Percentiles rank a stretch among this genome's conserved stretches.
phyloP scores from a whole-genome alignment of 30 jellyfish, hydroid and myxozoan species.

The Pelagia noctiluca region DNA sequence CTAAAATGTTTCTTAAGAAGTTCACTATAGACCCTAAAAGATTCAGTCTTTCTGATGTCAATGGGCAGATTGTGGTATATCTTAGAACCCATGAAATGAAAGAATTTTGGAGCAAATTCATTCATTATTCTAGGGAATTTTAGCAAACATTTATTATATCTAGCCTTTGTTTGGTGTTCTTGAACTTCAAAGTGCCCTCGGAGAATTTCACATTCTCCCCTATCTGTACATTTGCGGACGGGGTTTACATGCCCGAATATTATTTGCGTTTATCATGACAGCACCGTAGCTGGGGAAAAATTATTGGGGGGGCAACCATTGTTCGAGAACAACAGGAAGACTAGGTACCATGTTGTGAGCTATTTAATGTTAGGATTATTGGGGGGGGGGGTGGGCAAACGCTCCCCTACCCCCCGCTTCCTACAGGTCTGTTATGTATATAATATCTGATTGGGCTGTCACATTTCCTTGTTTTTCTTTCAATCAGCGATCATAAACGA shows the following conservation, averaged over 20 bases:
- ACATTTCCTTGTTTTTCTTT: conserved; percentile 23
- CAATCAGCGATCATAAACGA: conserved; percentile 35
- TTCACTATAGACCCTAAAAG: no score
- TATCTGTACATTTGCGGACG: conserved; percentile 46
- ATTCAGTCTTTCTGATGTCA: conserved; percentile 31
- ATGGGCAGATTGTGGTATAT: conserved; percentile 59
- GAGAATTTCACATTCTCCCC: conserved; percentile 44
- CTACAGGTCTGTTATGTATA: background rate
- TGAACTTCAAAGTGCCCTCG: conserved; percentile 59
- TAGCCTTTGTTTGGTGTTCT: conserved; percentile 63
- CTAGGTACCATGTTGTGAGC: no score
- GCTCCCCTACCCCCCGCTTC: no score
- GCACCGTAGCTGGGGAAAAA: no score
- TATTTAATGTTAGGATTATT: background rate
- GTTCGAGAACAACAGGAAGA: no score
- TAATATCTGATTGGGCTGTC: conserved; percentile 23
- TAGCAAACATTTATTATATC: conserved; percentile 54
- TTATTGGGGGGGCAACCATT: no score
- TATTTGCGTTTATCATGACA: no score
- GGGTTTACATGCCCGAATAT: no score
- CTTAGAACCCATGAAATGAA: conserved; percentile 33
- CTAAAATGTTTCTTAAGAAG: background rate
- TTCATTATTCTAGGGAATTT: conserved; percentile 28
- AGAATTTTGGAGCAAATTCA: conserved; percentile 58
- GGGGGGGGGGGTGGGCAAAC: no score